Conservation (phyloP, 92 coral and sea anemone genomes). For the Virgularia gustaviana region DNA sequence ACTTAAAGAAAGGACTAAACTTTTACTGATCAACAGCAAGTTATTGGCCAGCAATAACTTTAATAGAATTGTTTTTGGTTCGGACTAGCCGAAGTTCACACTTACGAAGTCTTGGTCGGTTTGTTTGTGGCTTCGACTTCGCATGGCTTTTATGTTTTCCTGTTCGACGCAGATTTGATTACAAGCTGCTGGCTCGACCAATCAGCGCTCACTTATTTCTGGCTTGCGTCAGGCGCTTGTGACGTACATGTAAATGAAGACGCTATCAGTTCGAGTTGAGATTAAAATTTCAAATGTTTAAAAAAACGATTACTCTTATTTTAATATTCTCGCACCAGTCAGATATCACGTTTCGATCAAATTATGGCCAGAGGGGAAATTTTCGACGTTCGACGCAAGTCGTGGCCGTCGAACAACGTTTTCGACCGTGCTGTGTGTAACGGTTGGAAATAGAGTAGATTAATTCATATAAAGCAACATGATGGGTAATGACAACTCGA, state of each 20-base stretch:
- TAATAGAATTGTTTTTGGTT: constrained; percentile 17
- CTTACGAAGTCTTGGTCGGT: constrained; percentile 22
- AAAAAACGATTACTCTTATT: not conserved
- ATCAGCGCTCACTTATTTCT: constrained; percentile 15
- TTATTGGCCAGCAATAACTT: constrained; percentile 99
- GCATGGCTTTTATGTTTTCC: not conserved
- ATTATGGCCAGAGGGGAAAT: not conserved
- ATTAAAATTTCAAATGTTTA: constrained; percentile 21
- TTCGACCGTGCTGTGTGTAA: too few relatives aligned
- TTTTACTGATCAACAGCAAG: constrained; percentile 99
- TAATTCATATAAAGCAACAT: constrained; percentile 23
- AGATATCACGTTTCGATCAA: not conserved
- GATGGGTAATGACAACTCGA: constrained; percentile 24
- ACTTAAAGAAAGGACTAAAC: constrained; percentile 62
- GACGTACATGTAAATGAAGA: constrained; percentile 28
- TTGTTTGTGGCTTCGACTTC: not conserved
- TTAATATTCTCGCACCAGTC: too few relatives aligned
- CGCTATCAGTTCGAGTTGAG: constrained; percentile 10
- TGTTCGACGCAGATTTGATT: not conserved
- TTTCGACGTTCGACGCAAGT: not conserved
- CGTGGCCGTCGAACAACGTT: too few relatives aligned
- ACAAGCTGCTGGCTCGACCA: not conserved
- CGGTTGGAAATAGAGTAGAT: constrained; percentile 23
- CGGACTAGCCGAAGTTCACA: constrained; percentile 40
- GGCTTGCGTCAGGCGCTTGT: constrained; percentile 19